These are phyloP conservation scores for Armadillidium nasatum DNA, from an alignment of 1,140 invertebrate species.

Conservation along the genomic window DNA sequence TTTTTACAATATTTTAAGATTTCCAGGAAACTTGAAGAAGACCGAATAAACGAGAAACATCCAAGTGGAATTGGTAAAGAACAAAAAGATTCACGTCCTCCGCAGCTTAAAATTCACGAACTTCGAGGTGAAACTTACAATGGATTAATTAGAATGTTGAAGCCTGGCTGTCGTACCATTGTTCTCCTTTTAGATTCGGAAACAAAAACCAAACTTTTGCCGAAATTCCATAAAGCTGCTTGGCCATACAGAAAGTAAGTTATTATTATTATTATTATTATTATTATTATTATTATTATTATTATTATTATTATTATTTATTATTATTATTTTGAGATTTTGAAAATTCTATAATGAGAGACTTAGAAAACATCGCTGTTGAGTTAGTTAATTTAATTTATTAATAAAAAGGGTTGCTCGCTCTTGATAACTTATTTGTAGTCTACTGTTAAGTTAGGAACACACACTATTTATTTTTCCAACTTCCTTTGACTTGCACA, in stretches of 20 bases:
- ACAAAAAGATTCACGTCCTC: constrained; percentile 25
- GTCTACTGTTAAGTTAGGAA: too few relatives aligned
- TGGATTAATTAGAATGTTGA: constrained; percentile 78
- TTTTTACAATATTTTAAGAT: constrained; percentile 17
- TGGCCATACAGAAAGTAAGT: constrained; percentile 89
- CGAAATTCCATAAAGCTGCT: constrained; percentile 85
- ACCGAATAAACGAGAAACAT: constrained; percentile 59
- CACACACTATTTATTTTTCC: too few relatives aligned
- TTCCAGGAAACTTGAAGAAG: constrained; percentile 69
- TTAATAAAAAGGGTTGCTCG: too few relatives aligned
- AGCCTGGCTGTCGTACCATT: constrained; percentile 91
- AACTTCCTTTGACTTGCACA: too few relatives aligned
- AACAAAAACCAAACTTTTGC: constrained; percentile 75
- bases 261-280: constrained; percentile 16
- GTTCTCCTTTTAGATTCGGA: constrained; percentile 84
- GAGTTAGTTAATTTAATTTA: too few relatives aligned
- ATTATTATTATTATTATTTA: too few relatives aligned
- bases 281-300: constrained; percentile 29
- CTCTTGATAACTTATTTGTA: too few relatives aligned
- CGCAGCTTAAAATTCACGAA: constrained; percentile 81
- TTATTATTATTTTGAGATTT: too few relatives aligned
- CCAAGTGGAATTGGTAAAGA: constrained; percentile 26
- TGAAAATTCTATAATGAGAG: too few relatives aligned
- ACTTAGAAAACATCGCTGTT: too few relatives aligned
- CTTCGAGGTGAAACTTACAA: constrained; percentile 91